These are phyloP conservation scores for Burhinus bistriatus DNA, from an alignment of 2,113 vertebrate genomes.

Conservation along the genomic window DNA sequence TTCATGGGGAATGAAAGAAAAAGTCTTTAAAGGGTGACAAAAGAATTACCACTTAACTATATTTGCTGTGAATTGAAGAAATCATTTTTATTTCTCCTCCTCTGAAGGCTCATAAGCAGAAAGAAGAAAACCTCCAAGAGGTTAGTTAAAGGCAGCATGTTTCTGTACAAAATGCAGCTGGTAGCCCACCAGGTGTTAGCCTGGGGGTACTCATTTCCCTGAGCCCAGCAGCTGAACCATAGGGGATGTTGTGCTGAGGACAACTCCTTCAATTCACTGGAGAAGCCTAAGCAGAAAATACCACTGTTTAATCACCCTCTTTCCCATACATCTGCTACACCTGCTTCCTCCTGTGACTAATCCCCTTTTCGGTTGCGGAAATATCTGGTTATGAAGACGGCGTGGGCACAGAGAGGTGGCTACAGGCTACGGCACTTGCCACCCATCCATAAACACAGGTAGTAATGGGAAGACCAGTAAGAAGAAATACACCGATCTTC, in stretches of 20 bases:
- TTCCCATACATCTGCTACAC: slow-evolving; percentile 20
- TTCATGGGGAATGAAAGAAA: not conserved
- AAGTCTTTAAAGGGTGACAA: not conserved
- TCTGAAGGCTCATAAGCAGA: not conserved
- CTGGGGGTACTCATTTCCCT: not conserved
- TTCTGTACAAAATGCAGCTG: not conserved
- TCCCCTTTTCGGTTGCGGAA: slow-evolving; percentile 27
- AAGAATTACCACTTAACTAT: not conserved
- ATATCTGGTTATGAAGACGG: slow-evolving; percentile 18
- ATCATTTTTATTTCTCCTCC: too few species aligned
- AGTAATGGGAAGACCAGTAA: not conserved
- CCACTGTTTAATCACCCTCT: not conserved
- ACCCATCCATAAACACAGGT: not conserved
- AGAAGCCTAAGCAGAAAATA: slow-evolving; percentile 31
- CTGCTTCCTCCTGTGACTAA: slow-evolving; percentile 58
- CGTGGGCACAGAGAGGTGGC: not conserved
- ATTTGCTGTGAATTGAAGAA: not conserved
- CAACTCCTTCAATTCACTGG: not conserved
- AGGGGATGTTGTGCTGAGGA: not conserved
- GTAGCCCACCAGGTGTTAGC: slow-evolving; percentile 2
- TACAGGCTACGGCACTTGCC: not conserved
- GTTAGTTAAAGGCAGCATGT: not conserved
- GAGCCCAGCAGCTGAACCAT: not conserved
- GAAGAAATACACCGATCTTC: not conserved
- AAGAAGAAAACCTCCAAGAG: not conserved